These are phyloP conservation scores for Phaedon cochleariae DNA, from an alignment of 2,888 invertebrate genomes.

Conservation along the genomic window DNA sequence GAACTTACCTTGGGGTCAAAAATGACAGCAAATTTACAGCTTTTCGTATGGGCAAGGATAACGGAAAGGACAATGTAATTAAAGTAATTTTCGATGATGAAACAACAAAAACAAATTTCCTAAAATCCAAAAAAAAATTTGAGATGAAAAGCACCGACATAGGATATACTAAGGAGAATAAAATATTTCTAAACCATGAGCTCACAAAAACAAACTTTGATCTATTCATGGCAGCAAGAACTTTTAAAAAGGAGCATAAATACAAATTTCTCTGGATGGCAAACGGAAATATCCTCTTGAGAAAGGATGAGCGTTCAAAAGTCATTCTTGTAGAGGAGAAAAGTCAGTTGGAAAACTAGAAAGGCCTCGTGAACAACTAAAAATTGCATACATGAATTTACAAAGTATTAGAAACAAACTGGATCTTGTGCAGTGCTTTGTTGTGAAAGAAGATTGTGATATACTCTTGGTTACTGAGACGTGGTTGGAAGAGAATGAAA, in stretches of 20 bases:
- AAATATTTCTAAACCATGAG: constrained; percentile 1
- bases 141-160: not conserved
- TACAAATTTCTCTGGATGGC: not conserved
- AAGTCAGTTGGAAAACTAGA: constrained; percentile 14
- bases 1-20: no score
- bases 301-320: constrained; percentile 9
- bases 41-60: not conserved
- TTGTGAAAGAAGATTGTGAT: constrained; percentile 16
- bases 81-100: not conserved
- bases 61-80: not conserved
- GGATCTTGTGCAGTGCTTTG: constrained; percentile 11
- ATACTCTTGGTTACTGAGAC: constrained; percentile 14
- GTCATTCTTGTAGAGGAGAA: not conserved
- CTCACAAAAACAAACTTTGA: not conserved
- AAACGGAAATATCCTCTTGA: not conserved
- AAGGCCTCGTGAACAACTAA: constrained; percentile 9
- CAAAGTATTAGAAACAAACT: constrained; percentile 18
- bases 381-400: constrained; percentile 12
- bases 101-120: not conserved
- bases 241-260: not conserved
- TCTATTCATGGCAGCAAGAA: not conserved
- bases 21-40: no score
- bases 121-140: not conserved
- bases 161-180: not conserved
- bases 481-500: constrained; percentile 7